Percentiles rank a stretch among this genome's conserved stretches.
Evolutionary conservation across 2,888 invertebrate species (phyloP).

Genomic region (Polia nebulosa): DNA sequence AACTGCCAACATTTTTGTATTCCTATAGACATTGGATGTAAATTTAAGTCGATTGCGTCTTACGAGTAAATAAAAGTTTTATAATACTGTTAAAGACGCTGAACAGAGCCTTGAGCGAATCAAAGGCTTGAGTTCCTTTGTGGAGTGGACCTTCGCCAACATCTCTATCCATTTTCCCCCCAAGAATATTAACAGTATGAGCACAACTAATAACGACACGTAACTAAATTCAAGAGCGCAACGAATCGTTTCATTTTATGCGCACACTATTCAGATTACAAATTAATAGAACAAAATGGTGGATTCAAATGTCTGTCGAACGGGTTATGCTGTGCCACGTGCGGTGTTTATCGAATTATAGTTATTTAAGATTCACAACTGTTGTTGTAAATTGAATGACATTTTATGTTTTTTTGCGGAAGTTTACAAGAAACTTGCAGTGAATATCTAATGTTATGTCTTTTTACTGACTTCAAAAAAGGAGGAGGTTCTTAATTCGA

Average conservation of each 20-base stretch:
- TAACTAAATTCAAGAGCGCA: constrained; percentile 84
- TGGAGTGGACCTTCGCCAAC: constrained; percentile 31
- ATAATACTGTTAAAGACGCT: too few species aligned
- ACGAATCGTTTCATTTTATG: constrained; percentile 82
- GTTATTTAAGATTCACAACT: constrained; percentile 25
- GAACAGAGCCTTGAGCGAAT: too few species aligned
- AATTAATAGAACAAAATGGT: constrained; percentile 70
- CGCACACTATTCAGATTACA: constrained; percentile 68
- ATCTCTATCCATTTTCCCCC: background rate
- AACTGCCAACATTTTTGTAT: too few species aligned
- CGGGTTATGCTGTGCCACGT: constrained; percentile 55
- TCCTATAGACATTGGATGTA: too few species aligned
- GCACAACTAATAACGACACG: constrained; percentile 83
- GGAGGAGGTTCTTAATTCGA: too few species aligned
- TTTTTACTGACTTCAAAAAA: too few species aligned
- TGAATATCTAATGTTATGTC: too few species aligned
- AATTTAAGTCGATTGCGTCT: too few species aligned
- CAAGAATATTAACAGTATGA: constrained; percentile 57
- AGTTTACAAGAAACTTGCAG: background rate
- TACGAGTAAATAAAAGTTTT: too few species aligned
- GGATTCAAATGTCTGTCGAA: constrained; percentile 65
- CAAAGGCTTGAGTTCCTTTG: background rate
- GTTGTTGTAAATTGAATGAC: constrained; percentile 11
- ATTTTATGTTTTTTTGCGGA: background rate
- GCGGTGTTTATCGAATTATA: constrained; percentile 44